These are phyloP conservation scores for Cardinalis cardinalis DNA, from an alignment of 2,113 vertebrate species.

Conservation along the genomic window DNA sequence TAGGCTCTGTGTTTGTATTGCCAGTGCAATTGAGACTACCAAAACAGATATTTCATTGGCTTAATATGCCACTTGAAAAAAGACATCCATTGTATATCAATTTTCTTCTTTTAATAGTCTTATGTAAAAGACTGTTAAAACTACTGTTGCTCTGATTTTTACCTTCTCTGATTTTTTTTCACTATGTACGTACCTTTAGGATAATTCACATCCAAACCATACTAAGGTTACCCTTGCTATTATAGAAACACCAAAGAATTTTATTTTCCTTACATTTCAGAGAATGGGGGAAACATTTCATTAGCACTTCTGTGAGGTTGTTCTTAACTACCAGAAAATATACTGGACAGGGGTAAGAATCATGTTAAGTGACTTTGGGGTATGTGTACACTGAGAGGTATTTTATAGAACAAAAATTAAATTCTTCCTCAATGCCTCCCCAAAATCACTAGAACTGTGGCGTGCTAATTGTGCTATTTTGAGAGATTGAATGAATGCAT, in stretches of 20 bases:
- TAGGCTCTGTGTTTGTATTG: not conserved
- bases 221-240: not conserved
- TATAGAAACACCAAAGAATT: not conserved
- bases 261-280: not conserved
- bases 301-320: not conserved
- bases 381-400: not conserved
- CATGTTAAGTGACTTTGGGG: not conserved
- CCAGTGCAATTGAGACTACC: not conserved
- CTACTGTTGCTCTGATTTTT: not conserved
- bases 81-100: fast-evolving
- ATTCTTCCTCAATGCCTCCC: not conserved
- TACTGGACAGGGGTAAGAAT: not conserved
- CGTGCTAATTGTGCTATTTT: not conserved
- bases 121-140: not conserved
- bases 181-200: not conserved
- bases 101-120: not conserved
- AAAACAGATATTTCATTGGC: not conserved
- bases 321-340: not conserved
- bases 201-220: not conserved
- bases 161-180: not conserved
- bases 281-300: not conserved
- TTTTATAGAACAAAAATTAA: not conserved
- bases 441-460: not conserved
- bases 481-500: not conserved
- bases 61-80: not conserved